Percentiles rank a stretch among this genome's conserved stretches.
These are phyloP conservation scores for Triplophysa dalaica DNA, from an alignment of 2,113 vertebrate genomes.

Conservation along the genomic window DNA sequence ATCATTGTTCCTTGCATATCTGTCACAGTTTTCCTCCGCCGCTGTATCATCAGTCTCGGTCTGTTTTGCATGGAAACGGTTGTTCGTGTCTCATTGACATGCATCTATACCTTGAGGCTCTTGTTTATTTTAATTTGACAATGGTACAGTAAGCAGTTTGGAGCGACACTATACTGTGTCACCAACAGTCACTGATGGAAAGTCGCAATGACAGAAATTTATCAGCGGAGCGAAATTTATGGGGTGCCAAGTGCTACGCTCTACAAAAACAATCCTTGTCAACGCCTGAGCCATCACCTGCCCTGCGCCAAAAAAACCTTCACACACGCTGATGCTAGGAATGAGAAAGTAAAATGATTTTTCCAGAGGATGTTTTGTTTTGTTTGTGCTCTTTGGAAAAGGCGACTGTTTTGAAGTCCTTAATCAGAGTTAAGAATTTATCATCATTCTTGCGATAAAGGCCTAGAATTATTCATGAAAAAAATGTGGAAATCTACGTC, in stretches of 20 bases:
- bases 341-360: no score
- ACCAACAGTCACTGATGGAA: constrained; percentile 63
- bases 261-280: constrained; percentile 71
- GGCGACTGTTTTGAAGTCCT: no score
- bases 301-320: constrained; percentile 47
- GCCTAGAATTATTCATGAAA: no score
- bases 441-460: no score
- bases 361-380: no score
- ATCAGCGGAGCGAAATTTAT: constrained; percentile 65
- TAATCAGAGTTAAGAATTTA: no score
- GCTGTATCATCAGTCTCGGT: constrained; percentile 41
- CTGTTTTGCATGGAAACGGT: constrained; percentile 49
- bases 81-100: constrained; percentile 56
- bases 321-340: not conserved
- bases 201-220: constrained; percentile 63
- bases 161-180: constrained; percentile 35
- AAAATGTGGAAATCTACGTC: no score
- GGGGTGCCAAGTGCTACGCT: constrained; percentile 64
- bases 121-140: constrained; percentile 67
- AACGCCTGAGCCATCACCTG: constrained; percentile 51
- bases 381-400: no score
- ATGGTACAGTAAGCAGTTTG: constrained; percentile 62
- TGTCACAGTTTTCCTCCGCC: constrained; percentile 15
- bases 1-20: constrained; percentile 34
- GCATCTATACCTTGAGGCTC: constrained; percentile 48